Base-by-base conservation (phyloP, 2,113 vertebrate genomes). In the Alosa alosa region DNA sequence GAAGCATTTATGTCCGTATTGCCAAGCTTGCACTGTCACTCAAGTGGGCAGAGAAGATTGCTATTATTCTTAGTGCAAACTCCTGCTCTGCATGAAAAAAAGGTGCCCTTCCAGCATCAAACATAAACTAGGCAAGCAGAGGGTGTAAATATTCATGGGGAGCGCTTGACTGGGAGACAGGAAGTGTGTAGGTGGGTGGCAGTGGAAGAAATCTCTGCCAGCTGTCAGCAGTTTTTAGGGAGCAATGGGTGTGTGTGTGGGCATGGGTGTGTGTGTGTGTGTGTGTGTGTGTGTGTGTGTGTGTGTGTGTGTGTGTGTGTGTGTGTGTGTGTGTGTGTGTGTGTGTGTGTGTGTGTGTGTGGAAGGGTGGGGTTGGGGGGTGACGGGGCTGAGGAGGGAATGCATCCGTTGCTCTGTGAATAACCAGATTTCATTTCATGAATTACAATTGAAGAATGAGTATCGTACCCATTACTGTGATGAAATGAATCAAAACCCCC, bases 101-200 rank as follows among this genome's bases (percentile, higher is more conserved):
- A 89, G 90, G 92, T 92, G 87, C 81, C 82, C 88, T 86, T 89
- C 83, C 84, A 86, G 91, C 90, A 86, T 89, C 84, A 86, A 84
- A 89, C 83, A 90, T 86, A 84, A 87, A 83, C 78, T 88, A 92
- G 91, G 90, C 91, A 94, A 92, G 72, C 90, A 88, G 88, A 91
- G 93, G 88, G 87, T 85, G 89, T 91, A 92, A 93, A 94, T 91
- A 94, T 93, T 93, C 90, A 91, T 87, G 91, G 90, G 89, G 89
- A 89, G 89, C 81, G 88, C 81, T 86, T 85, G 87, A 78, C 87
- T 88, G 57, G 87, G 85, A 89, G 85, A 87, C 82, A 83, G 85
- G 82, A 83, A 84, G 81, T 86, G 87, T 82, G 84, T 83, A 88
- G 88, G 88, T 90, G 89, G 86, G 88, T 89, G 89, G 89, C 84